Evolutionary conservation across 1,140 invertebrate genomes (phyloP).

Genomic region (Coelopa frigida): DNA sequence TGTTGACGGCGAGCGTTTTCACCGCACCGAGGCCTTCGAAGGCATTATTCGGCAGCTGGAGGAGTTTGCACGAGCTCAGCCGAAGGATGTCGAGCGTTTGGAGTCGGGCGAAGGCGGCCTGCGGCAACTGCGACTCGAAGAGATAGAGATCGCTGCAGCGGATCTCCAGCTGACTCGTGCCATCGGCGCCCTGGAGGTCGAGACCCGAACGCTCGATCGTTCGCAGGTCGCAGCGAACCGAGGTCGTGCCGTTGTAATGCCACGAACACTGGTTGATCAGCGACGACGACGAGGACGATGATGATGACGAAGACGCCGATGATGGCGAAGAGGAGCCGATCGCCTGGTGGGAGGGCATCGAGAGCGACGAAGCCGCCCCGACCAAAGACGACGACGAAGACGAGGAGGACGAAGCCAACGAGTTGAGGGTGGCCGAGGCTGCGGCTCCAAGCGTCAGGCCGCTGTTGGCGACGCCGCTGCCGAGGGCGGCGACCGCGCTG

Average conservation of each 20-base stretch:
- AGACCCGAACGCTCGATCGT: conserved; percentile 57
- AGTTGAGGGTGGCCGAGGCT: conserved; percentile 12
- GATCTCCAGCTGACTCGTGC: conserved; percentile 59
- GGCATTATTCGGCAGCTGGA: conserved; percentile 64
- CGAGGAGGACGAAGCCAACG: conserved; percentile 12
- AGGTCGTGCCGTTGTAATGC: conserved; percentile 55
- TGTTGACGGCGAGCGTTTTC: conserved; percentile 65
- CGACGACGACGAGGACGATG: conserved; percentile 18
- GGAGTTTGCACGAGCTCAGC: conserved; percentile 72
- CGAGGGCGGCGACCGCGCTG: conserved; percentile 8
- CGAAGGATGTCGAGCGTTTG: conserved; percentile 63
- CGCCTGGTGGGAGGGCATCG: no score
- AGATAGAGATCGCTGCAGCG: conserved; percentile 70
- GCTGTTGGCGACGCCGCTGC: background rate
- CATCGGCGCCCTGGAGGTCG: conserved; percentile 60
- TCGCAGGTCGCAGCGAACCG: conserved; percentile 59
- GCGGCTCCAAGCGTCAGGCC: background rate
- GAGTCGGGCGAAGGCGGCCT: conserved; percentile 64
- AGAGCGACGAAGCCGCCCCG: conserved; percentile 53
- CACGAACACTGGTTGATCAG: conserved; percentile 49
- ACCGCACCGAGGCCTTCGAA: conserved; percentile 70
- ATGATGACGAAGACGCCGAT: conserved; percentile 11
- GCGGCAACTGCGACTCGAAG: conserved; percentile 68
- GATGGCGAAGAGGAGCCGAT: conserved; percentile 2
- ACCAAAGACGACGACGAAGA: conserved; percentile 17